Percentiles rank a stretch among this genome's conserved stretches.
These are phyloP conservation scores for Pseudomyrmex flavicornis DNA, from an alignment of 1,140 invertebrate species.

Conservation along the genomic window DNA sequence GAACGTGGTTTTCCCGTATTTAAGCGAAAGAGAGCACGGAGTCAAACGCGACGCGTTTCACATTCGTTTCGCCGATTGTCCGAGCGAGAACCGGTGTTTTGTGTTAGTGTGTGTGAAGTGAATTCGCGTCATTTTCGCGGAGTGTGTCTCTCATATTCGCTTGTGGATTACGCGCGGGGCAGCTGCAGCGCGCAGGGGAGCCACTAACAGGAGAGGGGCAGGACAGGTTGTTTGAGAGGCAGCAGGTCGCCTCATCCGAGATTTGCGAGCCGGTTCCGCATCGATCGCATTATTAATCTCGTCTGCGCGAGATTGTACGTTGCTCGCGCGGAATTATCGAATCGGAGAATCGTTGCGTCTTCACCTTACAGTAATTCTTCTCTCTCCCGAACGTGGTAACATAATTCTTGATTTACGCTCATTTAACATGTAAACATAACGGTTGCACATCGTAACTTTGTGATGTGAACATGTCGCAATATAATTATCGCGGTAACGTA, in stretches of 20 bases:
- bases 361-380: neutral
- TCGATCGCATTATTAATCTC: constrained; percentile 63
- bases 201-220: neutral
- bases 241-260: constrained; percentile 9
- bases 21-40: neutral
- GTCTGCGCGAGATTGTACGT: neutral
- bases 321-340: neutral
- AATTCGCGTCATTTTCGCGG: constrained; percentile 25
- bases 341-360: neutral
- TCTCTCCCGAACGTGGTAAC: too few relatives aligned
- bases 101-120: neutral
- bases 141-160: constrained; percentile 58
- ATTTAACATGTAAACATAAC: too few relatives aligned
- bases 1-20: constrained; percentile 12
- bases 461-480: neutral
- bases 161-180: constrained; percentile 65
- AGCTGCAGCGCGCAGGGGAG: constrained; percentile 42
- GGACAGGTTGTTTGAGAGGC: constrained; percentile 61
- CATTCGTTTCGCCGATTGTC: neutral
- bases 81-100: too few relatives aligned
- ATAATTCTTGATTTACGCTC: neutral
- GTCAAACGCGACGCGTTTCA: neutral
- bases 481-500: neutral
- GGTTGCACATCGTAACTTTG: too few relatives aligned
- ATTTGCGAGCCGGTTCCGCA: constrained; percentile 62